Base-by-base conservation (phyloP, 2,888 invertebrate species). In the Poecilobothrus nobilitatus region DNA sequence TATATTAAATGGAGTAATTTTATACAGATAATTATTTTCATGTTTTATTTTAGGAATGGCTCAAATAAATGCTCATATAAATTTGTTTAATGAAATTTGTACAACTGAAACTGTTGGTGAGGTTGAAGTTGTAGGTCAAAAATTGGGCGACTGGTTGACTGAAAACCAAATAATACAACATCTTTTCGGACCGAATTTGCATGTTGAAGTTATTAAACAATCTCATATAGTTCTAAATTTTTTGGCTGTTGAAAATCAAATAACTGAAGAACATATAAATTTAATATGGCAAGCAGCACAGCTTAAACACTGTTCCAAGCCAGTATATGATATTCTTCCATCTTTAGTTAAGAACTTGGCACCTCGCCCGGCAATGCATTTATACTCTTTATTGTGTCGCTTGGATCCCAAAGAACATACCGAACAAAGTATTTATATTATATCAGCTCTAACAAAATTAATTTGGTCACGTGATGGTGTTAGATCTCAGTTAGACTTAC, bases 161-260 rank as follows among this genome's bases (percentile, higher is more conserved):
- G 88, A 87, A 73, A 92, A 94, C 80, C 93, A 91, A 79, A 94
- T 97, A 71, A 92, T 96, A 74, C 91, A 94, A 75, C 95, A 96
- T 79, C 89, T 97, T 70, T 97, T 96, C 84, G 96, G 97, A n/a
- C 97, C 97, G 41, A 97, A 97, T 84, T 85, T 96, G 73, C 97
- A 97, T 83, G 95, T 95, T 63, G 97, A 97, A 75, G 87, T 95
- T 18, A 94, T 97, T 71, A 97, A 97, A 79, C 96, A 96, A 80
- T 94, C 95, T 73, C 96, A 96, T 81, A 90, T 95, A 76, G 91
- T 96, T 72, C 84, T 96, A 66, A 95, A 94, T 81, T 95, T 96
- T 80, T 84, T 97, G 71, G 96, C 95, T 0, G 91, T 95, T 82
- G 95, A 96, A 81, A 92, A 93, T 63, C 88, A 93, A 73, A 91